Percentiles rank a stretch among this genome's conserved stretches.
Evolutionary conservation across 1,140 invertebrate species (phyloP).

Genomic region (Nephila pilipes): DNA sequence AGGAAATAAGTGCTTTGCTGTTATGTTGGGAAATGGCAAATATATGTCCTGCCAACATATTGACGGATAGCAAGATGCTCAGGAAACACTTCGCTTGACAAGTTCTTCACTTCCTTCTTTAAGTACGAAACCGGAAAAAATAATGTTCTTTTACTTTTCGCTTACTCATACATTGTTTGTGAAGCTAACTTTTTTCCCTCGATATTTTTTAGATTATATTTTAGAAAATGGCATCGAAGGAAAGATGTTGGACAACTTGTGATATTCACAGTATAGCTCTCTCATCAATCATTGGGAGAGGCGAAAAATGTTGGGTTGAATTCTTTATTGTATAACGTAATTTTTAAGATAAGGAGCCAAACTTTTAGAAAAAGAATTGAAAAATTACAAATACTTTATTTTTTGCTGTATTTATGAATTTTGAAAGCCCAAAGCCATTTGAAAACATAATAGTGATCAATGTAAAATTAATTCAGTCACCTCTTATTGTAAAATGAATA

Average conservation of each 20-base stretch:
- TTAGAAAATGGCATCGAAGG: neutral
- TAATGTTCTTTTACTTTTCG: neutral
- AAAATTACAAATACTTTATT: no score
- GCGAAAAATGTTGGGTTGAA: neutral
- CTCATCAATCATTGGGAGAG: neutral
- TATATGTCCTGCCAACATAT: slow-evolving; percentile 29
- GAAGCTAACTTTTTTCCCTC: neutral
- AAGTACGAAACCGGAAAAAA: neutral
- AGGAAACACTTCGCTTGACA: slow-evolving; percentile 31
- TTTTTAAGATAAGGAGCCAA: no score
- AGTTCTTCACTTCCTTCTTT: neutral
- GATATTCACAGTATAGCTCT: neutral
- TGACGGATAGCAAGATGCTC: slow-evolving; percentile 45
- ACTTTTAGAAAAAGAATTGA: no score
- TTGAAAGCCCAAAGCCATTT: no score
- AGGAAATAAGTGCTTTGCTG: slow-evolving; percentile 23
- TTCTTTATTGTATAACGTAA: no score
- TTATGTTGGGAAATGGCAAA: slow-evolving; percentile 44
- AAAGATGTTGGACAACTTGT: neutral
- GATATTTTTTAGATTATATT: neutral
- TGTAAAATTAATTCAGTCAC: no score
- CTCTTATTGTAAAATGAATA: no score
- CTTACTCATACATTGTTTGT: neutral
- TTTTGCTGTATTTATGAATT: no score
- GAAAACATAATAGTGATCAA: no score